phyloP scores from a whole-genome alignment of 2,888 invertebrate species.

The Drosophila nigritarsus region DNA sequence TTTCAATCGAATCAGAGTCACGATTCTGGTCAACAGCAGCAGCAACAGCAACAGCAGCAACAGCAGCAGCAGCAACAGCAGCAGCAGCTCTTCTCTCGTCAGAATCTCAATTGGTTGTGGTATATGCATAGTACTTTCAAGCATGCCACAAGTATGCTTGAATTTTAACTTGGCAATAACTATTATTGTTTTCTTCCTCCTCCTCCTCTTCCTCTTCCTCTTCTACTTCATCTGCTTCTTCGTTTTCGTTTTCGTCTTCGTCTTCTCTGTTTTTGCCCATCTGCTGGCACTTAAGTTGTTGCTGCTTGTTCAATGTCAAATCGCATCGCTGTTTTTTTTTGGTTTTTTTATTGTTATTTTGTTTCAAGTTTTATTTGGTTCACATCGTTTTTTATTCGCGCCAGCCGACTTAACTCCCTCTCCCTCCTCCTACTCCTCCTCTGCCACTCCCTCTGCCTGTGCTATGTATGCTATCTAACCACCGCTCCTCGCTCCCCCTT shows the following conservation, averaged over 20 bases:
- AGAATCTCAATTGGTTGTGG: constrained; percentile 1
- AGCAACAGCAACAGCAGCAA: neutral
- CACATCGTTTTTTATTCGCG: constrained; percentile 44
- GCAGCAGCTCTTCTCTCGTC: neutral
- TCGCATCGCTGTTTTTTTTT: constrained; percentile 7
- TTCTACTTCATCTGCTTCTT: neutral
- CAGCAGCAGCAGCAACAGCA: neutral
- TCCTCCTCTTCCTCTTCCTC: neutral
- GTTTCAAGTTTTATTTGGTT: constrained; percentile 45
- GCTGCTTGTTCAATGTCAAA: constrained; percentile 45
- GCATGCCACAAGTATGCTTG: constrained; percentile 29
- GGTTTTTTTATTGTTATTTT: constrained; percentile 18
- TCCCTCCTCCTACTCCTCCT: too few species aligned
- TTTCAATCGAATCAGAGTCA: constrained; percentile 4
- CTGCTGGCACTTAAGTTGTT: constrained; percentile 23
- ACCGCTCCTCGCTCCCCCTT: neutral
- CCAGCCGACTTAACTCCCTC: constrained; percentile 12
- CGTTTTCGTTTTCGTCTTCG: neutral
- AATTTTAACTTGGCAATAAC: constrained; percentile 2
- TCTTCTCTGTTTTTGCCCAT: constrained; percentile 1
- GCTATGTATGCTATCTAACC: neutral
- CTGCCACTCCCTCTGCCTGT: neutral
- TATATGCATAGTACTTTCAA: constrained; percentile 14
- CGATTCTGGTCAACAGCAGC: constrained; percentile 8
- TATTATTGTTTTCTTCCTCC: constrained; percentile 13